Evolutionary conservation across 2,113 vertebrate species (phyloP).

Genomic region (Helogale parvula): DNA sequence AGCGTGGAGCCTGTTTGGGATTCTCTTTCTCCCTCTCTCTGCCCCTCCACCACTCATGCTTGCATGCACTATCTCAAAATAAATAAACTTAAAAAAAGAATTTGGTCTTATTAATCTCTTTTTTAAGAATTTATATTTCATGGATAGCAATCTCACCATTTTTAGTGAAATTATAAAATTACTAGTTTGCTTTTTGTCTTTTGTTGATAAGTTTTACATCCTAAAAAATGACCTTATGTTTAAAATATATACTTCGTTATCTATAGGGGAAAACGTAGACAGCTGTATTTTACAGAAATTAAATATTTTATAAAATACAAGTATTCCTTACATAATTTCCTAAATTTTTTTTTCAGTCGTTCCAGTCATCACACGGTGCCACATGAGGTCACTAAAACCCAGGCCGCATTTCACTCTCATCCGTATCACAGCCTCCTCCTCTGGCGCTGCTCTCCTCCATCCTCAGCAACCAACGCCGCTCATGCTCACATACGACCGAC

Average conservation of each 20-base stretch:
- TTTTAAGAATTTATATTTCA: slow-evolving; percentile 10
- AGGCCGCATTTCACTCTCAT: not conserved
- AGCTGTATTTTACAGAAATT: not conserved
- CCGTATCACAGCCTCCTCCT: not conserved
- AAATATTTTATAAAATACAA: not conserved
- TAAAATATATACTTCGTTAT: slow-evolving; percentile 10
- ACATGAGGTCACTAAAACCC: not conserved
- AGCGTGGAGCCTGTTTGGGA: no score
- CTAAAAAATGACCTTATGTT: not conserved
- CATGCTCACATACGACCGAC: not conserved
- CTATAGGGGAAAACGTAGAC: not conserved
- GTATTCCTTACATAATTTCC: not conserved
- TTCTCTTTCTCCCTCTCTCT: no score
- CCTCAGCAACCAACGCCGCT: not conserved
- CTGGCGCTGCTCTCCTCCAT: not conserved
- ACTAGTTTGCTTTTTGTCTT: slow-evolving; percentile 9
- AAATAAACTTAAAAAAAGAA: not conserved
- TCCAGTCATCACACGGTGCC: not conserved
- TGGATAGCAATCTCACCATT: not conserved
- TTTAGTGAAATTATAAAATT: not conserved
- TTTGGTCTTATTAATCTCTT: not conserved
- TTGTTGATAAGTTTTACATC: not conserved
- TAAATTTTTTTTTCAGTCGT: not conserved
- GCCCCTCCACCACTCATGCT: no score
- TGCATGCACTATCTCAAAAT: no score